Evolutionary conservation across 2,113 vertebrate species (phyloP).

Genomic region (Tichodroma muraria): DNA sequence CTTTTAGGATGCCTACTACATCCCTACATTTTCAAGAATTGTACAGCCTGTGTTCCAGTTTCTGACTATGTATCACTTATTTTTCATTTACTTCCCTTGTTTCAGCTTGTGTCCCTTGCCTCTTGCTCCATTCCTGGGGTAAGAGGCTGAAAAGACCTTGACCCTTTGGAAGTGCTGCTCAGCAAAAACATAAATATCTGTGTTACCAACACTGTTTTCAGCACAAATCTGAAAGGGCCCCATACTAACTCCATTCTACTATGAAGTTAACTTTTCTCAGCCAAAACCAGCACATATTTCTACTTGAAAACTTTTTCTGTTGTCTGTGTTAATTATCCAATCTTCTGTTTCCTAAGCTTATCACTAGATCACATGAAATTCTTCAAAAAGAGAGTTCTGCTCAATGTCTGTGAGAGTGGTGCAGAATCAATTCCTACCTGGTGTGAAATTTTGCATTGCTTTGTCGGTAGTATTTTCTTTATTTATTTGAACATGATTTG

Average conservation of each 20-base stretch:
- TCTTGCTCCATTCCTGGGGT: neutral
- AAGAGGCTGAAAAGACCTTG: neutral
- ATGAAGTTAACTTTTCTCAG: neutral
- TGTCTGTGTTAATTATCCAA: neutral
- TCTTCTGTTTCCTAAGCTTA: neutral
- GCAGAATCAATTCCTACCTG: neutral
- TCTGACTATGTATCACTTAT: neutral
- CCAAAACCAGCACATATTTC: neutral
- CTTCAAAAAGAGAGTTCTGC: neutral
- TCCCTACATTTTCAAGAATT: neutral
- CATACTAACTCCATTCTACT: neutral
- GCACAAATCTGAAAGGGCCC: neutral
- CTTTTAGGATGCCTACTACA: neutral
- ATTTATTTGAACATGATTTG: neutral
- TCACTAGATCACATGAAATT: neutral
- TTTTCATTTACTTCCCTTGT: neutral
- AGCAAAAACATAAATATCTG: neutral
- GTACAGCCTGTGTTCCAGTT: neutral
- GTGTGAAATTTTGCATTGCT: neutral
- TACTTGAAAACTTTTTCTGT: neutral
- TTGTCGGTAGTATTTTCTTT: neutral
- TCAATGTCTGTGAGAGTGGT: neutral
- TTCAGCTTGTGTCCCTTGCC: neutral
- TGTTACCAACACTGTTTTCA: neutral
- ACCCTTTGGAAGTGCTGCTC: neutral